These are phyloP conservation scores for Anabacerthia variegaticeps DNA, from an alignment of 2,797 vertebrate genomes.

Conservation along the genomic window DNA sequence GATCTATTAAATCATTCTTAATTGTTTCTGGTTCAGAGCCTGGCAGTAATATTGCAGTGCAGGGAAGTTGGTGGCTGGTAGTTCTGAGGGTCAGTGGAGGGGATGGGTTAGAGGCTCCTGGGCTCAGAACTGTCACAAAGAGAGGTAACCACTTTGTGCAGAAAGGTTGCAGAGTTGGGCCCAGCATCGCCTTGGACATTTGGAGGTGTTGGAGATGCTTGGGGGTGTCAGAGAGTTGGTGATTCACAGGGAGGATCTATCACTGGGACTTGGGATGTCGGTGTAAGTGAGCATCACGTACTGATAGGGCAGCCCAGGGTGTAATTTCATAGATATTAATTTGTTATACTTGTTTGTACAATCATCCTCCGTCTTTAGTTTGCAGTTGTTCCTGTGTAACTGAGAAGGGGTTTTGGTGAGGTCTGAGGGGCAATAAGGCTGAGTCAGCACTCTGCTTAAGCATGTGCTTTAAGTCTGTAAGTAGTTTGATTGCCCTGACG, in stretches of 20 bases:
- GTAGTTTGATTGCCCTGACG: not conserved
- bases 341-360: not conserved
- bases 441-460: slow-evolving; percentile 15
- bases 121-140: not conserved
- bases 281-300: fast-evolving
- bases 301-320: not conserved
- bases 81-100: not conserved
- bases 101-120: not conserved
- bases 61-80: not conserved
- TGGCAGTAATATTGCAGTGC: not conserved
- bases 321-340: not conserved
- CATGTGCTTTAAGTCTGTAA: not conserved
- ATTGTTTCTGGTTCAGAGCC: not conserved
- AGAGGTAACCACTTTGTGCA: not conserved
- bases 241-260: not conserved
- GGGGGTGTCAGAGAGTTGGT: not conserved
- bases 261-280: not conserved
- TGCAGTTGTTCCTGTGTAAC: slow-evolving; percentile 27
- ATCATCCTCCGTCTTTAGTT: not conserved
- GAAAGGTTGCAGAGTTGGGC: not conserved
- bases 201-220: not conserved
- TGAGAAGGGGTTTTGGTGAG: not conserved
- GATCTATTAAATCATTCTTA: not conserved
- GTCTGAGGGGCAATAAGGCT: not conserved
- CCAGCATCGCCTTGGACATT: fast-evolving